phyloP scores from a whole-genome alignment of 1,140 invertebrate genomes.

The Trachelipus rathkii region DNA sequence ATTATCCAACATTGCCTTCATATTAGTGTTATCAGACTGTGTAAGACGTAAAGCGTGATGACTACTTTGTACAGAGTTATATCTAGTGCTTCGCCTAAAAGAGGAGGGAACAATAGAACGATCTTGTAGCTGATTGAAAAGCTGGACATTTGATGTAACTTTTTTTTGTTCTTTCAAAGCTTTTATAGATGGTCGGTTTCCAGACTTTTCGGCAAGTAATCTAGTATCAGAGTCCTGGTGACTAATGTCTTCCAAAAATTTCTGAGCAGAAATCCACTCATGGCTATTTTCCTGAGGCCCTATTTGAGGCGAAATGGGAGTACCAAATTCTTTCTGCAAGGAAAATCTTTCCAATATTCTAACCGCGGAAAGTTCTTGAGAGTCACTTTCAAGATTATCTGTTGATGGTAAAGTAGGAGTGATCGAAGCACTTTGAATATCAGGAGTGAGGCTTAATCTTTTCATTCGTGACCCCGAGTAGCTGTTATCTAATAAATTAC shows the following conservation, averaged over 20 bases:
- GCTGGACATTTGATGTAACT: constrained; percentile 39
- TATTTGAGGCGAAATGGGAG: not conserved
- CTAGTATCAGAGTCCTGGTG: not conserved
- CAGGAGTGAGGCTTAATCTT: not conserved
- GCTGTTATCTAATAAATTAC: not conserved
- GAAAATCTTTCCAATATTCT: not conserved
- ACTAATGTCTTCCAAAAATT: constrained; percentile 27
- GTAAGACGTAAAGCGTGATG: not conserved
- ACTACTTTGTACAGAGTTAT: not conserved
- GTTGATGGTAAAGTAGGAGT: not conserved
- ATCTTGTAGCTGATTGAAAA: constrained; percentile 36
- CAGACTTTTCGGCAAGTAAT: not conserved
- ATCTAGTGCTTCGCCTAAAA: not conserved
- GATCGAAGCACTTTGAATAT: not conserved
- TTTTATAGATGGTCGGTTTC: constrained; percentile 38
- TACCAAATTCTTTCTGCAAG: not conserved
- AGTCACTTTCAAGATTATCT: not conserved
- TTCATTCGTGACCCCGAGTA: not conserved
- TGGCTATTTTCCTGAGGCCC: not conserved
- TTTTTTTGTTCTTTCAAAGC: constrained; percentile 41
- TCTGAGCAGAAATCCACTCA: constrained; percentile 33
- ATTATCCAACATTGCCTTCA: not conserved
- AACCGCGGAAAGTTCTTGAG: not conserved
- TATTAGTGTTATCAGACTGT: constrained; percentile 3
- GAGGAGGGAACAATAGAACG: constrained; percentile 9